Evolutionary conservation across 2,113 vertebrate genomes (phyloP).

Genomic region (Mirounga angustirostris): DNA sequence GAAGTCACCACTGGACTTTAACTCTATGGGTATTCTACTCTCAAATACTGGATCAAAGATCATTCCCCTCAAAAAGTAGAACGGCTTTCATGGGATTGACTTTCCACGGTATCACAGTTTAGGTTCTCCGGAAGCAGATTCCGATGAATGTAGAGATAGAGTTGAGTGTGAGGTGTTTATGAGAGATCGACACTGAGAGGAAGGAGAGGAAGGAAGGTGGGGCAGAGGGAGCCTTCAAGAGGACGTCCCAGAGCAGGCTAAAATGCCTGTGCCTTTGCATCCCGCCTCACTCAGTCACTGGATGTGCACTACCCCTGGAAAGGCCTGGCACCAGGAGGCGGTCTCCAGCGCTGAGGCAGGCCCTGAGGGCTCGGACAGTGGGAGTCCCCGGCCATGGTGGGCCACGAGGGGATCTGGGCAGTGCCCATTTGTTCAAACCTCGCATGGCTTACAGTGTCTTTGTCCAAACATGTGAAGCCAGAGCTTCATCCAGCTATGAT

Average conservation of each 20-base stretch:
- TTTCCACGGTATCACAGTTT: background rate
- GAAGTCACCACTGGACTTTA: background rate
- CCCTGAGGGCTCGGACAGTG: background rate
- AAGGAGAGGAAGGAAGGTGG: background rate
- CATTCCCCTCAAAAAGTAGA: background rate
- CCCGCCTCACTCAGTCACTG: background rate
- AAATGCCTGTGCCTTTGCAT: background rate
- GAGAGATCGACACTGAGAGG: background rate
- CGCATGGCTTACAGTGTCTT: background rate
- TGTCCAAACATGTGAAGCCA: background rate
- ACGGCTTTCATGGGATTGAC: background rate
- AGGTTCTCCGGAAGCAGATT: background rate
- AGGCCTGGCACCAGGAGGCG: background rate
- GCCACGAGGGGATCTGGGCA: background rate
- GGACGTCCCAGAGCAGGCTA: background rate
- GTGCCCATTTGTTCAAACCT: background rate
- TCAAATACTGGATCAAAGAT: constrained; percentile 22
- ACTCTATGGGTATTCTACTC: background rate
- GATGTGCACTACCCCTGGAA: background rate
- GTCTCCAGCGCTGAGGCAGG: background rate
- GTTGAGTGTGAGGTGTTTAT: background rate
- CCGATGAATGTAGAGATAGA: background rate
- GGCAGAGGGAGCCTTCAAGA: background rate
- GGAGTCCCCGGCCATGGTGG: background rate
- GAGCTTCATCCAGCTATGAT: background rate